Evolutionary conservation across 2,113 vertebrate species (phyloP), one percentile per base, ranked within the genome.

Genomic region (Pardalotus punctatus): DNA sequence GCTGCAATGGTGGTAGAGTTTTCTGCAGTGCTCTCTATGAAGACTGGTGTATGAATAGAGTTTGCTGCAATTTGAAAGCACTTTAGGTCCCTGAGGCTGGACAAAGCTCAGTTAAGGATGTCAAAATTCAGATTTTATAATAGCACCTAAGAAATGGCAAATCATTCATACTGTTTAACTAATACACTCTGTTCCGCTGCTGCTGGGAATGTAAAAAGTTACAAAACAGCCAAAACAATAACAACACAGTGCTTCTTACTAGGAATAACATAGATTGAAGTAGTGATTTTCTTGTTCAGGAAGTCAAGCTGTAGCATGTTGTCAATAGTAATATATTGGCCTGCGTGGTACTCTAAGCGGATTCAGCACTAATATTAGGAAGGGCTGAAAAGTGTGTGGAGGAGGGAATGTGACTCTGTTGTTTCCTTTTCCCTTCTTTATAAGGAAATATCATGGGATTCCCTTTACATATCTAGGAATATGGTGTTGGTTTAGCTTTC

Each of bases 201-300:
- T 93, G 95, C 66, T 91, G 43, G 58, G 61, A 94, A 72, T 42
- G 36, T 17, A 93, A 94, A 81, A 81, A 89, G 86, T 81, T 96
- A 81, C 81, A 88, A 95, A 97, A 97, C 54, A 96, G 50, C 69
- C 69, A 71, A 81, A 90, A 67, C 45, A 92, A 24, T 80, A 96
- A 69, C 60, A 93, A 48, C 65, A 64, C 40, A 14, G 40, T 65
- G 62, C 84, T 94, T 89, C 84, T 81, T 65, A 50, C 66, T 51
- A 80, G 73, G 90, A 98, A 96, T 94, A 96, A 91, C 20, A 13
- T 33, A 90, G 48, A 95, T 85, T 97, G 76, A 95, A 95, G 65
- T 67, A 87, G 86, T 94, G 94, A 86, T 97, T 97, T 97, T 91
- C 82, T 77, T 81, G 60, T 96, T 86, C 81, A 79, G 74, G 82